phyloP scores from a whole-genome alignment of 2,797 vertebrate species.

The Esox masquinongy region DNA sequence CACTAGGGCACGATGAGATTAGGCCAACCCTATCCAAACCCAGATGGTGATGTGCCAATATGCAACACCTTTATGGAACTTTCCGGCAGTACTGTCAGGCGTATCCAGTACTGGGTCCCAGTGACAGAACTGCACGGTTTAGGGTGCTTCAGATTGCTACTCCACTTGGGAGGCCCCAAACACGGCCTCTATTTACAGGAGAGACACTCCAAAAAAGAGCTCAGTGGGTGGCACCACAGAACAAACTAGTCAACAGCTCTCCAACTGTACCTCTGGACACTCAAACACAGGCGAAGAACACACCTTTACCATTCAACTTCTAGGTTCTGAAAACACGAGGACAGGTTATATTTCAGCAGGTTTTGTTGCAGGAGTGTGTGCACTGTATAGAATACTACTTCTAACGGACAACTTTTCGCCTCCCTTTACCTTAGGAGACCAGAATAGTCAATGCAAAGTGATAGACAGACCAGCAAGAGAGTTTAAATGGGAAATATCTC shows the following conservation, averaged over 20 bases:
- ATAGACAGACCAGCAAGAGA: no score
- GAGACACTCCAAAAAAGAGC: neutral
- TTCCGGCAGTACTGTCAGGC: no score
- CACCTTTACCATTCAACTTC: no score
- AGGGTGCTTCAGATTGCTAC: no score
- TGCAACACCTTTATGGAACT: no score
- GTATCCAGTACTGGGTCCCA: no score
- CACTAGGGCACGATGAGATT: no score
- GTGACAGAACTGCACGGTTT: no score
- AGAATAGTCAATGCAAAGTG: conserved; percentile 43
- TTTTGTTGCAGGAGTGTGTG: conserved; percentile 36
- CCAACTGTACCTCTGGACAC: neutral
- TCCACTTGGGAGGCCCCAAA: neutral
- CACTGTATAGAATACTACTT: conserved; percentile 57
- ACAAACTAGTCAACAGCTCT: neutral
- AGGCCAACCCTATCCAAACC: neutral
- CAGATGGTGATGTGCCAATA: no score
- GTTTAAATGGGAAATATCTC: no score
- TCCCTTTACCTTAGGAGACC: conserved; percentile 15
- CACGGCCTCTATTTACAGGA: neutral
- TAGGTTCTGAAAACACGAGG: conserved; percentile 32
- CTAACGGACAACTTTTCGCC: neutral
- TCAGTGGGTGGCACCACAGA: neutral
- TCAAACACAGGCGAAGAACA: neutral
- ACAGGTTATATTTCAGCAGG: conserved; percentile 44